These are phyloP conservation scores for Cygnus atratus DNA, from an alignment of 2,113 vertebrate genomes.

Conservation along the genomic window DNA sequence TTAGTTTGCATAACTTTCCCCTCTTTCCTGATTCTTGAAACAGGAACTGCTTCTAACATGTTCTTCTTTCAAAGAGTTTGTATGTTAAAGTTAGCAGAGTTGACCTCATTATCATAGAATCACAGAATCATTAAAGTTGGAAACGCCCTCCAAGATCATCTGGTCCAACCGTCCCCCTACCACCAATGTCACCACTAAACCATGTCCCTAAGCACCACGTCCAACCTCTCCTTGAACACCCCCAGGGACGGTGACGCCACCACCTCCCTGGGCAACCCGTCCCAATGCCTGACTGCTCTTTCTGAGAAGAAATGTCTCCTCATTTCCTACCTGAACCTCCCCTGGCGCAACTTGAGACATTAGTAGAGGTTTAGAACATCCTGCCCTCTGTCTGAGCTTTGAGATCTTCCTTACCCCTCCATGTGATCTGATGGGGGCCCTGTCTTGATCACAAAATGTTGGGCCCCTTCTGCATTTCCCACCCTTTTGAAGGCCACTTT, in stretches of 20 bases:
- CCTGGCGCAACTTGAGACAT: not conserved
- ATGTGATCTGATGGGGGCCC: not conserved
- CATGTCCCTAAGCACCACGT: too few relatives aligned
- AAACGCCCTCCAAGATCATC: too few relatives aligned
- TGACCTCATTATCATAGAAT: not conserved
- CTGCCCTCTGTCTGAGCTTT: not conserved
- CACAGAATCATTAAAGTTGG: too few relatives aligned
- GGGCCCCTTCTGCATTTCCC: not conserved
- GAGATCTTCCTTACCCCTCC: not conserved
- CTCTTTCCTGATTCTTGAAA: not conserved
- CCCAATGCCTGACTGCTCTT: too few relatives aligned
- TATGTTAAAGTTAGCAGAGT: not conserved
- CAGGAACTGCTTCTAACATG: not conserved
- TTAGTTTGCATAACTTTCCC: not conserved
- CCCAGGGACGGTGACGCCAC: too few relatives aligned
- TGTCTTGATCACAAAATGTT: fast-evolving
- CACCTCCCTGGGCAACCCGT: too few relatives aligned
- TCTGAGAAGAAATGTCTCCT: too few relatives aligned
- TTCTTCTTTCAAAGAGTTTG: not conserved
- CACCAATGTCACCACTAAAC: too few relatives aligned
- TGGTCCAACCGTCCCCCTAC: too few relatives aligned
- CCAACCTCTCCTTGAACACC: too few relatives aligned
- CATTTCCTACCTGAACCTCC: too few relatives aligned
- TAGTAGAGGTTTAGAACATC: not conserved
- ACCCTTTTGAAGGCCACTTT: not conserved